Evolutionary conservation across 2,797 vertebrate genomes (phyloP), one percentile per base, ranked within the genome.

Genomic region (Mormyrops boulengeri): DNA sequence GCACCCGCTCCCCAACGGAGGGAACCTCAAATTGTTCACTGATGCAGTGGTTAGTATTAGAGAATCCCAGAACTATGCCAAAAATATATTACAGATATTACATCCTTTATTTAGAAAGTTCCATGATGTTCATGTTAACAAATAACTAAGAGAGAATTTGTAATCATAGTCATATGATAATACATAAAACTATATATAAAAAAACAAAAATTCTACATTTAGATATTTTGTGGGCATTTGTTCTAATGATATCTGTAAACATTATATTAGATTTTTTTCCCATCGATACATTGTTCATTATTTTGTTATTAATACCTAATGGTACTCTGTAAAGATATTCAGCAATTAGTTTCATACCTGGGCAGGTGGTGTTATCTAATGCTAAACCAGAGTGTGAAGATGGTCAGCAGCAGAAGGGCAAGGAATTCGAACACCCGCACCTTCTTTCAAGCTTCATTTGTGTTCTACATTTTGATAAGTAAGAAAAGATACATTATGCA

Each of bases 11-110:
- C 38, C 77, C 77, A n/a, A 60, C 14, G 7, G 88, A 85, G 88
- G 53, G 3, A 89, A 84, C 22, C 55, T 57, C 53, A 85, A 8
- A 82, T 26, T 85, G 80, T 26, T 85, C 88, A 89, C 88, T 89
- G 88, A 85, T 89, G 80, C 77, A 85, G 88, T 66, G 88, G 47
- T 85, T 19, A 62, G 52, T 17, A 50, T 66, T 38, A 26, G 1
- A 19, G n/a, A 87, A 57, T 26, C 53, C 53, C 22, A 88, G 19
- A 80, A 80, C 19, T 41, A 80, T 19, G 41, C 38, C 6, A 1
- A 82, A 47, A 14, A 22, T 60, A 60, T 44, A 66, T 22, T 52
- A 34, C 69, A 57, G 82, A 22, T 6, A 55, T 44, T 57, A 49
- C n/a, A 49, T 6, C 12, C 30, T 53, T 41, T 85, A 84, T 89